Conservation (phyloP, 2,797 vertebrate genomes). For the Enteromius unitaeniatus region DNA sequence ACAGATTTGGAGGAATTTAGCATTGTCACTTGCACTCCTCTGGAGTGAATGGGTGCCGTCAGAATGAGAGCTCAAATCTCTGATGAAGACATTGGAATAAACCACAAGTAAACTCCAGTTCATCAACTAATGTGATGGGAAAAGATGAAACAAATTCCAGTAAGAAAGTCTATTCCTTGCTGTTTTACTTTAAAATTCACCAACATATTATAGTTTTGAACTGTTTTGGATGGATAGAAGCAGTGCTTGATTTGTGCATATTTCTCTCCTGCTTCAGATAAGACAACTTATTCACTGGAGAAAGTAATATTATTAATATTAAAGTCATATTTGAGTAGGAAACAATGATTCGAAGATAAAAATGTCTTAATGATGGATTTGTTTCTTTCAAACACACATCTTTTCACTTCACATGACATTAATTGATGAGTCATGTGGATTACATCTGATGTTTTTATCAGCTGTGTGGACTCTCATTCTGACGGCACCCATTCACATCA, state of each 20-base stretch:
- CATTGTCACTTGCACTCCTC: neutral
- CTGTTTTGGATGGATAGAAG: neutral
- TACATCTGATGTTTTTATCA: neutral
- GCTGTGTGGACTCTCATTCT: too few relatives aligned
- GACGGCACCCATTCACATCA: neutral
- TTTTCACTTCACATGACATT: neutral
- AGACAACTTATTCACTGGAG: neutral
- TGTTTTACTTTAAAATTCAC: neutral
- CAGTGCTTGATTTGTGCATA: neutral
- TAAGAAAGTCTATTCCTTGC: neutral
- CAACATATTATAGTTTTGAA: too few relatives aligned
- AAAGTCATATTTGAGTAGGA: neutral
- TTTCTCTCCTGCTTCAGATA: neutral
- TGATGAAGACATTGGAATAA: neutral
- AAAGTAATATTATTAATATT: neutral
- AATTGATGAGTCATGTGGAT: neutral
- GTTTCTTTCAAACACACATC: neutral
- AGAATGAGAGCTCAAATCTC: neutral
- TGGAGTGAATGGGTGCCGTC: neutral
- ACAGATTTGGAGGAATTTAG: neutral
- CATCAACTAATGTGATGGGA: neutral
- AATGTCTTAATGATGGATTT: neutral
- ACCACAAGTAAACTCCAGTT: neutral
- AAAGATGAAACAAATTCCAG: neutral
- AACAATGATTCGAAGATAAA: neutral